Evolutionary conservation across 2,888 invertebrate species (phyloP).

Genomic region (Dryobotodes eremita): DNA sequence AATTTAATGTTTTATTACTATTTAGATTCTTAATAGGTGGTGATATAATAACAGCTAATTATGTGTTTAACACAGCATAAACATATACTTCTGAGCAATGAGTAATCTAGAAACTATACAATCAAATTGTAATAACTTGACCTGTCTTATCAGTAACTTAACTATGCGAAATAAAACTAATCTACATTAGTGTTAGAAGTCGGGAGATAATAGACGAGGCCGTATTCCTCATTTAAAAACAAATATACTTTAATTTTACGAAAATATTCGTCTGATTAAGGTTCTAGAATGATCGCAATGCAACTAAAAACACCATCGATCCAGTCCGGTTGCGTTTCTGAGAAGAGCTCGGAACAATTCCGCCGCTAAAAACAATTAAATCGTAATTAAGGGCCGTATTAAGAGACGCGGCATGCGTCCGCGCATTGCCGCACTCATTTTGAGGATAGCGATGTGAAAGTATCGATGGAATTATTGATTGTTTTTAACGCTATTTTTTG

Average conservation of each 20-base stretch:
- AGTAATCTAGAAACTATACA: slow-evolving; percentile 37
- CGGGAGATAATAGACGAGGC: slow-evolving; percentile 24
- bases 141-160: slow-evolving; percentile 43
- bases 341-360: slow-evolving; percentile 83
- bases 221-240: slow-evolving; percentile 15
- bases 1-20: slow-evolving; percentile 22
- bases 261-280: slow-evolving; percentile 57
- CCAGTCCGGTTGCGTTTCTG: slow-evolving; percentile 73
- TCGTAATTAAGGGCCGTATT: slow-evolving; percentile 89
- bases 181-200: slow-evolving; percentile 48
- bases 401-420: slow-evolving; percentile 84
- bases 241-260: slow-evolving; percentile 28
- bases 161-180: slow-evolving; percentile 45
- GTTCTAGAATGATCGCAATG: slow-evolving; percentile 72
- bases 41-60: slow-evolving; percentile 48
- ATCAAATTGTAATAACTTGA: slow-evolving; percentile 46
- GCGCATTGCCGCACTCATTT: slow-evolving; percentile 81
- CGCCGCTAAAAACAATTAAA: slow-evolving; percentile 89
- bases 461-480: slow-evolving; percentile 58
- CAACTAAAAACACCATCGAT: slow-evolving; percentile 71
- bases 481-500: neutral
- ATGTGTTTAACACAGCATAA: slow-evolving; percentile 27
- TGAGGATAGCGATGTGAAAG: slow-evolving; percentile 76
- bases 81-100: slow-evolving; percentile 21
- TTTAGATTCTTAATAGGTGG: slow-evolving; percentile 36